Conservation (phyloP, 2,797 vertebrate genomes). For the Platalea minor region DNA sequence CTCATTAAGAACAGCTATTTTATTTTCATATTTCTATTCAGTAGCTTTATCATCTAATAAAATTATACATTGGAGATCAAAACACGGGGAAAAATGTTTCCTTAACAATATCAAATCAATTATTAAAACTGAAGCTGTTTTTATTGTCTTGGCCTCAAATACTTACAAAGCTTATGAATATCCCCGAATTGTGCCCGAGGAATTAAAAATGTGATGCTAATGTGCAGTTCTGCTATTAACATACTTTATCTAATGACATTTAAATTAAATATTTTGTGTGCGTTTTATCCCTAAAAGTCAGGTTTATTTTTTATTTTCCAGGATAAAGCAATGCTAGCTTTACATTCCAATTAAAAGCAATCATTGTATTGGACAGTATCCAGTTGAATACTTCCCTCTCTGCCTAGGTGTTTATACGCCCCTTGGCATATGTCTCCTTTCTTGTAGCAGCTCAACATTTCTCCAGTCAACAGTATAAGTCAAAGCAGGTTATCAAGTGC, state of each 20-base stretch:
- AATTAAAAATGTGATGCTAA: conserved; percentile 8
- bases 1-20: not conserved
- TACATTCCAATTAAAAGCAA: not conserved
- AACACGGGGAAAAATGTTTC: not conserved
- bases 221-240: not conserved
- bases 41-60: not conserved
- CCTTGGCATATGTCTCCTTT: not conserved
- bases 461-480: not conserved
- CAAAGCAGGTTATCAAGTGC: not conserved
- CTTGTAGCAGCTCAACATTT: not conserved
- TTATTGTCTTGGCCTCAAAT: not conserved
- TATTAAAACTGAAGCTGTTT: not conserved
- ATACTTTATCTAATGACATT: not conserved
- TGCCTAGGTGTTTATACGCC: not conserved
- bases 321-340: not conserved
- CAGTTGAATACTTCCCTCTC: not conserved
- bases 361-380: not conserved
- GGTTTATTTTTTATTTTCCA: not conserved
- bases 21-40: not conserved
- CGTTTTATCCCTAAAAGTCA: not conserved
- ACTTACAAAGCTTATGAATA: not conserved
- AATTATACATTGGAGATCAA: not conserved
- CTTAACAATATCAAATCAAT: not conserved
- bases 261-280: not conserved
- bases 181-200: not conserved